A percentile compares a stretch with the other conserved stretches of the same genome.
Evolutionary conservation across 2,888 invertebrate genomes (phyloP).

Genomic region (Tipula helvola): DNA sequence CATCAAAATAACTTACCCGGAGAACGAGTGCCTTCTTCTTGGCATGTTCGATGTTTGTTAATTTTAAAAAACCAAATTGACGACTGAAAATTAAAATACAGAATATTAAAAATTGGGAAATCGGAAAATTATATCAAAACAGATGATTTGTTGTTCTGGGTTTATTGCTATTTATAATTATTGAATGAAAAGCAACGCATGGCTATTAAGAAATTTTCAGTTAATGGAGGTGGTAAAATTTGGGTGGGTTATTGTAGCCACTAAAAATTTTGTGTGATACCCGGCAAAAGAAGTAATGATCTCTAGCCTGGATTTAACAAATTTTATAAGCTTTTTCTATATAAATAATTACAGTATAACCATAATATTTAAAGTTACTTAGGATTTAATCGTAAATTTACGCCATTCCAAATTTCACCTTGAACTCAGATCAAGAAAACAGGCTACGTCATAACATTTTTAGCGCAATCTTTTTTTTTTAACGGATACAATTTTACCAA

Average conservation of each 20-base stretch:
- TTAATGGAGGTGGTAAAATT: not conserved
- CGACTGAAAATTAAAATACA: conserved; percentile 48
- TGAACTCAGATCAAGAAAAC: not conserved
- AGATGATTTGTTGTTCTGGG: not conserved
- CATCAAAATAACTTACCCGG: conserved; percentile 39
- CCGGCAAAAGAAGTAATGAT: no score
- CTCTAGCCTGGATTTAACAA: no score
- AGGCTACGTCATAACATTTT: not conserved
- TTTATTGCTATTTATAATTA: not conserved
- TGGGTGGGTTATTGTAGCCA: not conserved
- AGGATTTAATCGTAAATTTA: not conserved
- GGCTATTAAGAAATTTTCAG: not conserved
- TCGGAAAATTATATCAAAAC: not conserved
- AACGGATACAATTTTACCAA: not conserved
- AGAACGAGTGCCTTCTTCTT: conserved; percentile 69
- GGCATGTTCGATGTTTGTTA: conserved; percentile 67
- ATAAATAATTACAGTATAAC: no score
- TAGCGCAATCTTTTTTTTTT: not conserved
- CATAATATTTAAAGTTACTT: no score
- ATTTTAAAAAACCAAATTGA: conserved; percentile 79
- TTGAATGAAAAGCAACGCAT: not conserved
- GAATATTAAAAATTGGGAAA: not conserved
- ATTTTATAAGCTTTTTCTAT: no score
- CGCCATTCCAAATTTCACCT: not conserved
- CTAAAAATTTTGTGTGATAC: no score